These are phyloP conservation scores for Caenorhabditis latens DNA, from an alignment of 1,140 invertebrate genomes.

Conservation along the genomic window DNA sequence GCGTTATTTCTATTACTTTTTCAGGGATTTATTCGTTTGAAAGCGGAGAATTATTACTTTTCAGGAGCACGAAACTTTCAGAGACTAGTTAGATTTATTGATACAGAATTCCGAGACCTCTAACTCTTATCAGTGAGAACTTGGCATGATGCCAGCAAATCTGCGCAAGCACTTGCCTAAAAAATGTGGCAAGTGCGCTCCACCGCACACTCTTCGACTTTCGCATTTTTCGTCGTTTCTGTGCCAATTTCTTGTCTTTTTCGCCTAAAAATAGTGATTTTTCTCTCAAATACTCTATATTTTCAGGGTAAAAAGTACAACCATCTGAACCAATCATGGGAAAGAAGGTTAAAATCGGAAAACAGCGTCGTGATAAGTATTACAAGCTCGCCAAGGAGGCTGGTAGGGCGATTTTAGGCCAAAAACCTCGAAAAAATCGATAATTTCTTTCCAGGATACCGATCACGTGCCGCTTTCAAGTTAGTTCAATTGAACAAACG, in stretches of 20 bases:
- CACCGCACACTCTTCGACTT: not conserved
- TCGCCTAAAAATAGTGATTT: not conserved
- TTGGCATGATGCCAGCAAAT: too few species aligned
- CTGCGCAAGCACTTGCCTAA: not conserved
- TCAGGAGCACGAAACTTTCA: not conserved
- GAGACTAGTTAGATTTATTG: not conserved
- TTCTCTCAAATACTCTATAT: not conserved
- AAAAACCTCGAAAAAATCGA: not conserved
- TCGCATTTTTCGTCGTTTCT: not conserved
- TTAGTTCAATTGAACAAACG: constrained; percentile 97
- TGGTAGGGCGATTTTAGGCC: constrained; percentile 81
- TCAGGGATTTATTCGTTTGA: constrained; percentile 14
- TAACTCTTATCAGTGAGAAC: too few species aligned
- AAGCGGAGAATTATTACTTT: constrained; percentile 18
- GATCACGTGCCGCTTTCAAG: constrained; percentile 97
- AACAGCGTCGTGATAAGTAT: constrained; percentile 96
- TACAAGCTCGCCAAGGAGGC: constrained; percentile 99
- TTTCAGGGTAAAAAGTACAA: constrained; percentile 25
- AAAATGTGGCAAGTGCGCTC: constrained; percentile 2
- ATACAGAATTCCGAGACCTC: too few species aligned
- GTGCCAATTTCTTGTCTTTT: not conserved
- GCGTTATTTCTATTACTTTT: not conserved
- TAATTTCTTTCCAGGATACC: constrained; percentile 84
- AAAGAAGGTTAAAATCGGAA: constrained; percentile 96
- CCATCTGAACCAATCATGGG: constrained; percentile 83